Conservation (phyloP, 2,113 vertebrate species). For the Heterotis niloticus region DNA sequence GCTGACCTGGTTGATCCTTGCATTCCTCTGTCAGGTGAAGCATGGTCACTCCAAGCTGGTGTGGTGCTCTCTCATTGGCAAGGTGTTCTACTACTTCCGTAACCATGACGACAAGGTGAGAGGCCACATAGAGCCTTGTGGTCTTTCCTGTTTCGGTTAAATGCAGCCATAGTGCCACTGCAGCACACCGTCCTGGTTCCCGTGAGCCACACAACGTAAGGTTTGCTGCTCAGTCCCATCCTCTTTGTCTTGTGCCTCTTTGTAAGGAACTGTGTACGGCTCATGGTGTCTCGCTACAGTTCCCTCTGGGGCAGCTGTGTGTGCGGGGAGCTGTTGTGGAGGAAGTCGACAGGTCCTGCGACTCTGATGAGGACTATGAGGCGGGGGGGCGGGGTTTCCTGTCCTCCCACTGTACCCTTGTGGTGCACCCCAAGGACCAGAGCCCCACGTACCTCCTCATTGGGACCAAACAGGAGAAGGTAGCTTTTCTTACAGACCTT, state of each 20-base stretch:
- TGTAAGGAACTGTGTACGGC: neutral
- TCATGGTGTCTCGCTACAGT: constrained; percentile 45
- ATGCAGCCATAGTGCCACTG: neutral
- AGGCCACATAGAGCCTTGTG: neutral
- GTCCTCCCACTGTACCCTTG: constrained; percentile 77
- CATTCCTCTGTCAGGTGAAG: constrained; percentile 69
- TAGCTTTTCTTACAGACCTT: constrained; percentile 38
- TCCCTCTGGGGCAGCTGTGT: constrained; percentile 75
- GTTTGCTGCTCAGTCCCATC: neutral
- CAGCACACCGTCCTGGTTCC: neutral
- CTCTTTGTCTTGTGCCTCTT: neutral
- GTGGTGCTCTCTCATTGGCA: constrained; percentile 79
- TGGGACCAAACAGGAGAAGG: constrained; percentile 85
- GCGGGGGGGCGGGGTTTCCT: constrained; percentile 71
- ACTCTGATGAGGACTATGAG: constrained; percentile 87
- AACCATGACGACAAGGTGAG: constrained; percentile 83
- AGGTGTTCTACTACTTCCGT: constrained; percentile 77
- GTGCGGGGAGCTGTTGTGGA: constrained; percentile 72
- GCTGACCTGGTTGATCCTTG: neutral
- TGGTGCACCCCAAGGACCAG: constrained; percentile 79
- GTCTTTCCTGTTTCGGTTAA: neutral
- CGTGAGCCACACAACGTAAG: neutral
- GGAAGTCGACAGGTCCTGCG: constrained; percentile 84
- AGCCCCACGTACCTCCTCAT: constrained; percentile 84
- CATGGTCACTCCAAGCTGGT: constrained; percentile 85